These are phyloP conservation scores for Rhagium mordax DNA, from an alignment of 2,888 invertebrate species.

Conservation along the genomic window DNA sequence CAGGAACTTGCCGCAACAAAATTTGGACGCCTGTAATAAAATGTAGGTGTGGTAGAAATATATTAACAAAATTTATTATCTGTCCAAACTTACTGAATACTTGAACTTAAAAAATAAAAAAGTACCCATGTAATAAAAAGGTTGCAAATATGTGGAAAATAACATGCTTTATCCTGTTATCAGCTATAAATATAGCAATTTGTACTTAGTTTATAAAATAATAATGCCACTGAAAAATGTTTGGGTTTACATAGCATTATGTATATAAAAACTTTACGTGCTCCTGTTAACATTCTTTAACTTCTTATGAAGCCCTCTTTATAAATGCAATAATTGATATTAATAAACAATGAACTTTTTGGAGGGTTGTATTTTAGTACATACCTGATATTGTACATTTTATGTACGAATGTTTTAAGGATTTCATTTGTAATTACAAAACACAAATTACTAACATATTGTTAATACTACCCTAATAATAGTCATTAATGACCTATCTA, in stretches of 20 bases:
- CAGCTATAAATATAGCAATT: conserved; percentile 65
- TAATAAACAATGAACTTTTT: not conserved
- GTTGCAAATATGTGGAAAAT: conserved; percentile 65
- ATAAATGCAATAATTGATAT: not conserved
- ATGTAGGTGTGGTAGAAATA: conserved; percentile 63
- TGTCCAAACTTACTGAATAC: conserved; percentile 60
- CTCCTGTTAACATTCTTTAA: not conserved
- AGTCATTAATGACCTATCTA: no score
- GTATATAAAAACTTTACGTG: not conserved
- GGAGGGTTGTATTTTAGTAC: not conserved
- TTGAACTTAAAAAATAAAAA: conserved; percentile 48
- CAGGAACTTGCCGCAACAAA: conserved; percentile 34
- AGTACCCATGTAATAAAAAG: conserved; percentile 57
- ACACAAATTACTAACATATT: no score
- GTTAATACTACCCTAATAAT: no score
- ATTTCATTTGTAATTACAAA: no score
- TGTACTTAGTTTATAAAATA: conserved; percentile 66
- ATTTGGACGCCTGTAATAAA: conserved; percentile 60
- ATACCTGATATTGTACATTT: no score
- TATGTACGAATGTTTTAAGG: no score
- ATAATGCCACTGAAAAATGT: conserved; percentile 65
- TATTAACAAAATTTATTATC: conserved; percentile 65
- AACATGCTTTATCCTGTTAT: conserved; percentile 63
- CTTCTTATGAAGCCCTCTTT: not conserved
- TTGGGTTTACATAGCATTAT: conserved; percentile 46